Percentiles rank a stretch among this genome's conserved stretches.
Evolutionary conservation across 2,113 vertebrate species (phyloP).

Genomic region (Meriones unguiculatus): DNA sequence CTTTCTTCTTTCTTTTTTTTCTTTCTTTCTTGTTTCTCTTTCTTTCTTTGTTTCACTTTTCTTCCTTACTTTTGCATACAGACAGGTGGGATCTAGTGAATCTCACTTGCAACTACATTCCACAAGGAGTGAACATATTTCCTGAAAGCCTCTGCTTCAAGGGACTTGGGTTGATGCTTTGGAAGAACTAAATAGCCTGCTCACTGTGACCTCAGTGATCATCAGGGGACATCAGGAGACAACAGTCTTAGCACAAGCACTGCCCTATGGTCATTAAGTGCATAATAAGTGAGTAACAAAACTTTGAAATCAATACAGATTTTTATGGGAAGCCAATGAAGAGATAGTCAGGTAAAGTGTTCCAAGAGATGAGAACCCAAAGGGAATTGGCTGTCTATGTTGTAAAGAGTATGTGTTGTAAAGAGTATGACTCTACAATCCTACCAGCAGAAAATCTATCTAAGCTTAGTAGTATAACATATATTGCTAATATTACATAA

Average conservation of each 20-base stretch:
- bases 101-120: constrained; percentile 54
- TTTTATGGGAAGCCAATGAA: constrained; percentile 69
- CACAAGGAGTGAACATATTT: constrained; percentile 53
- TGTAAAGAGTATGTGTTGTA: constrained; percentile 34
- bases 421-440: neutral
- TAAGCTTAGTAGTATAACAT: neutral
- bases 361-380: constrained; percentile 63
- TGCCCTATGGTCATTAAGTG: constrained; percentile 47
- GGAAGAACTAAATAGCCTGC: constrained; percentile 47
- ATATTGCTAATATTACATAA: neutral
- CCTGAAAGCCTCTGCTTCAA: constrained; percentile 60
- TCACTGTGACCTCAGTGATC: constrained; percentile 60
- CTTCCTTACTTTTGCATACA: neutral
- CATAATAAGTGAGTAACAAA: constrained; percentile 66
- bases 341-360: constrained; percentile 67
- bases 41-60: neutral
- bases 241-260: constrained; percentile 44
- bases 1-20: fast-evolving
- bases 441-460: neutral
- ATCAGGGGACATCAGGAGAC: constrained; percentile 46
- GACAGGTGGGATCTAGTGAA: constrained; percentile 47
- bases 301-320: constrained; percentile 72
- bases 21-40: neutral
- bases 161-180: constrained; percentile 66
- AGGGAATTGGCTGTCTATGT: constrained; percentile 45